phyloP scores from a whole-genome alignment of 1,140 invertebrate species.

The Delia radicum region DNA sequence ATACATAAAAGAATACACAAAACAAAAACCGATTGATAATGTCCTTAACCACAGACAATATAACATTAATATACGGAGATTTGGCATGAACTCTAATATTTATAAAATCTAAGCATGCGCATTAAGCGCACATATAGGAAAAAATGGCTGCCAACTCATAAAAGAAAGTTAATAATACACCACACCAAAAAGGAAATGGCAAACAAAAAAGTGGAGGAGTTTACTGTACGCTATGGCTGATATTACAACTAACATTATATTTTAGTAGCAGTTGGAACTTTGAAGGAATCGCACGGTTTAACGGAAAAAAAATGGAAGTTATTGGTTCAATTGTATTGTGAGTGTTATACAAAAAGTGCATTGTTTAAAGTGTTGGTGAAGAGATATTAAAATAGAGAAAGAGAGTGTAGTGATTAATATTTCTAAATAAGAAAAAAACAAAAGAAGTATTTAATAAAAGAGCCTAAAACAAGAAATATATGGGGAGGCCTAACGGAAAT shows the following conservation, averaged over 20 bases:
- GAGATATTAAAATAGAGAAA: not conserved
- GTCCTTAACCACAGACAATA: constrained; percentile 28
- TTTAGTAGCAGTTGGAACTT: constrained; percentile 27
- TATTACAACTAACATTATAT: too few relatives aligned
- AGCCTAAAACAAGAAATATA: not conserved
- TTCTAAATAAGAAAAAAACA: not conserved
- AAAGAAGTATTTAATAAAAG: not conserved
- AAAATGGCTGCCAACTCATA: too few relatives aligned
- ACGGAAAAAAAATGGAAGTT: constrained; percentile 26
- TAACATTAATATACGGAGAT: not conserved
- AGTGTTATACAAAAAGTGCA: constrained; percentile 4
- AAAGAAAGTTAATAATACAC: constrained; percentile 23
- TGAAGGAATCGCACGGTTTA: constrained; percentile 27
- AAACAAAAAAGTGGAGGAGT: not conserved
- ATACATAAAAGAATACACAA: not conserved
- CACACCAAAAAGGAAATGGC: constrained; percentile 19
- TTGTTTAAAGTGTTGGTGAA: constrained; percentile 2
- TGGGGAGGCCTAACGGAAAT: not conserved
- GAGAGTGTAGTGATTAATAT: not conserved
- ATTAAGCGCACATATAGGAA: constrained; percentile 11
- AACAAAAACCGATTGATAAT: constrained; percentile 25
- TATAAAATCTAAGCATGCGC: constrained; percentile 11
- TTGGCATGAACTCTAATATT: not conserved
- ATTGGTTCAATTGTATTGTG: not conserved
- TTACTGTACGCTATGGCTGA: not conserved